phyloP scores from a whole-genome alignment of 2,888 invertebrate species.

The Apamea crenata region DNA sequence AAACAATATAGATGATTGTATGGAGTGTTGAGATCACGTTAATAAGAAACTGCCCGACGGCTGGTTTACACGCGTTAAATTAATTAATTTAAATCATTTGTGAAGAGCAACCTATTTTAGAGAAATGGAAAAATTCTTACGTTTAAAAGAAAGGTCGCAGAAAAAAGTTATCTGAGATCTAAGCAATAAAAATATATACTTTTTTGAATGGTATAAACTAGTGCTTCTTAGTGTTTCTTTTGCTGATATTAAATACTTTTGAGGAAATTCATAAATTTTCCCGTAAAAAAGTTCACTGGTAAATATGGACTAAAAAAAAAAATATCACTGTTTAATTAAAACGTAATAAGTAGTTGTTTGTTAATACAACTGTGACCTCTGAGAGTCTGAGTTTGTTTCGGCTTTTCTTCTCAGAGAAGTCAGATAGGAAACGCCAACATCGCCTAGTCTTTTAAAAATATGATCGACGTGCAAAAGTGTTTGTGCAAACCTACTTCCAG shows the following conservation, averaged over 20 bases:
- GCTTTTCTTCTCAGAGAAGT: not conserved
- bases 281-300: not conserved
- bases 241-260: not conserved
- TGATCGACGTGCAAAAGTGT: not conserved
- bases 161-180: not conserved
- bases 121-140: not conserved
- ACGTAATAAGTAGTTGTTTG: not conserved
- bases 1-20: conserved; percentile 5
- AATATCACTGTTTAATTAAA: not conserved
- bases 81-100: not conserved
- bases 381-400: not conserved
- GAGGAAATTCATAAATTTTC: not conserved
- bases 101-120: not conserved
- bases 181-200: too few relatives aligned
- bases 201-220: not conserved
- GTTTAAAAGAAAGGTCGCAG: not conserved
- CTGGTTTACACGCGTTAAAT: not conserved
- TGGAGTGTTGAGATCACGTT: conserved; percentile 13
- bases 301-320: not conserved
- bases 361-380: not conserved
- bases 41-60: not conserved
- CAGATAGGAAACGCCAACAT: not conserved
- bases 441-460: not conserved
- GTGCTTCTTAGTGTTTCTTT: too few relatives aligned
- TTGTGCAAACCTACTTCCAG: not conserved